A percentile compares a stretch with the other conserved stretches of the same genome.
Conservation (phyloP, 2,113 vertebrate genomes). For the Lagopus muta region DNA sequence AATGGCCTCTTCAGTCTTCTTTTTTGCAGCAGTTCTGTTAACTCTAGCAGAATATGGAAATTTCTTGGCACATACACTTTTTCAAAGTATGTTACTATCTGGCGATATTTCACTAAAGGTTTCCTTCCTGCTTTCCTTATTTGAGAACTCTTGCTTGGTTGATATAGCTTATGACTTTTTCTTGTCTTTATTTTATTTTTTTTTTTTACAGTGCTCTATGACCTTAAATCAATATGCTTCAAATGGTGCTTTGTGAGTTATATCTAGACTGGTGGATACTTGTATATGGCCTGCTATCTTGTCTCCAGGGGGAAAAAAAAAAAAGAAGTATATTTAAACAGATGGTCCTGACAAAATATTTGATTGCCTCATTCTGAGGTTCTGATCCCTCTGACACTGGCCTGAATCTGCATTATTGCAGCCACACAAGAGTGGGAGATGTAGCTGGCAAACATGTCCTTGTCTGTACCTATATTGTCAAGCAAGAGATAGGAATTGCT, state of each 20-base stretch:
- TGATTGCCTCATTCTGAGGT: neutral
- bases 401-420: neutral
- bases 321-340: neutral
- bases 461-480: neutral
- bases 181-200: neutral
- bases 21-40: neutral
- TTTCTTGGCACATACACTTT: neutral
- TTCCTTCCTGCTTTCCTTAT: neutral
- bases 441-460: neutral
- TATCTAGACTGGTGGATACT: neutral
- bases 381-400: neutral
- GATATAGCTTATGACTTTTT: neutral
- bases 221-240: neutral
- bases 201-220: neutral
- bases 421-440: neutral
- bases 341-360: neutral
- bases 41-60: accelerated
- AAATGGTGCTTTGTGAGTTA: neutral
- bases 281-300: neutral
- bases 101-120: neutral
- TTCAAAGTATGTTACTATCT: neutral
- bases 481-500: neutral
- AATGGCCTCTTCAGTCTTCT: neutral
- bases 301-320: neutral
- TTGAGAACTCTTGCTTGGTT: neutral